Evolutionary conservation across 2,797 vertebrate genomes (phyloP).

Genomic region (Cyprinella venusta): DNA sequence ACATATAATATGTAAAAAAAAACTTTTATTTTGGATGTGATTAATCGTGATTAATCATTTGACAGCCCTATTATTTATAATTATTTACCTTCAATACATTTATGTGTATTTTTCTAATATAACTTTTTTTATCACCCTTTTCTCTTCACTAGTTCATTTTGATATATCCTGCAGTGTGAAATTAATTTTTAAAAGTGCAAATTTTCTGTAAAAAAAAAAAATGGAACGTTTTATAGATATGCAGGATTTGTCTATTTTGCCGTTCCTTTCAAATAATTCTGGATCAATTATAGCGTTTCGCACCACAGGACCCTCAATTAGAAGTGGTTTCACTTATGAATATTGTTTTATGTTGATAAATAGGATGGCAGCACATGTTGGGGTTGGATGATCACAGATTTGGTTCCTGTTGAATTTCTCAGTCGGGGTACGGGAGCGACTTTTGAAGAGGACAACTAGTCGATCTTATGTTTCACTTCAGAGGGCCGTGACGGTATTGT

Average conservation of each 20-base stretch:
- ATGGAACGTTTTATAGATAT: neutral
- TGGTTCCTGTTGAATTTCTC: neutral
- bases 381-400: neutral
- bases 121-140: neutral
- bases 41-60: too few relatives aligned
- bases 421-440: too few relatives aligned
- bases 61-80: too few relatives aligned
- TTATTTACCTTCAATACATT: neutral
- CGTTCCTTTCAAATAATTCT: neutral
- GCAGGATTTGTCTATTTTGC: neutral
- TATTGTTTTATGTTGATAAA: neutral
- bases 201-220: neutral
- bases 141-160: neutral
- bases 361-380: neutral
- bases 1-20: too few relatives aligned
- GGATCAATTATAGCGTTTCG: neutral
- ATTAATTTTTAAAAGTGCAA: neutral
- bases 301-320: neutral
- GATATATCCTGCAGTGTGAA: neutral
- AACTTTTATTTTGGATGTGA: too few relatives aligned
- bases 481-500: conserved; percentile 16
- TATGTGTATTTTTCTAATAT: neutral
- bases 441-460: conserved; percentile 13
- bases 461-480: conserved; percentile 37
- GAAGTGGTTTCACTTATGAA: neutral